Conservation (phyloP, 2,797 vertebrate species). For the Brachymystax lenok region DNA sequence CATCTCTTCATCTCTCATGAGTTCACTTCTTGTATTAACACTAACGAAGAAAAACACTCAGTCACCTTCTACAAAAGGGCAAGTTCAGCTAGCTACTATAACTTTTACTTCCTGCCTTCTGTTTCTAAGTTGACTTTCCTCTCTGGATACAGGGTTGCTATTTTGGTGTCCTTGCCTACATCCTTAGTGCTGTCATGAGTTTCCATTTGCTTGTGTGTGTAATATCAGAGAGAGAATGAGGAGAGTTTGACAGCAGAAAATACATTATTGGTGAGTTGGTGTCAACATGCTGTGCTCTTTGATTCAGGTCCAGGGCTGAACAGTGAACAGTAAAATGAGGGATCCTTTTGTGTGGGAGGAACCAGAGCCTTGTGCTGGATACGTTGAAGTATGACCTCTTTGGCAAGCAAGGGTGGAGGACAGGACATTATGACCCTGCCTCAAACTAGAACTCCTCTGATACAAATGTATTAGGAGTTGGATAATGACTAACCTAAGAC, state of each 20-base stretch:
- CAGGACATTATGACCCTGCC: not conserved
- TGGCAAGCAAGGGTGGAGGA: slow-evolving; percentile 4
- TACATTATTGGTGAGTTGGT: slow-evolving; percentile 52
- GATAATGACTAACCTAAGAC: not conserved
- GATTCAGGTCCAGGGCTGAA: slow-evolving; percentile 13
- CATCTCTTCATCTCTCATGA: too few relatives aligned
- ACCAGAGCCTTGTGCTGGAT: slow-evolving; percentile 8
- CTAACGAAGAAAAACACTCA: too few relatives aligned
- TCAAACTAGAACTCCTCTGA: not conserved
- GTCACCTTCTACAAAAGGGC: too few relatives aligned
- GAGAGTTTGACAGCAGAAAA: slow-evolving; percentile 52
- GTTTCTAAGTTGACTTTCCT: not conserved
- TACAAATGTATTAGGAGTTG: not conserved
- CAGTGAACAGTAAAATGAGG: slow-evolving; percentile 29
- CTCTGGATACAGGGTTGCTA: not conserved
- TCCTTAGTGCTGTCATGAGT: slow-evolving; percentile 26
- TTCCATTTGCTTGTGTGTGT: slow-evolving; percentile 49
- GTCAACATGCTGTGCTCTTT: slow-evolving; percentile 20
- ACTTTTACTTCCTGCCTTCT: not conserved
- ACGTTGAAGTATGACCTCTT: slow-evolving; percentile 30
- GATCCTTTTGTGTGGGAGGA: slow-evolving; percentile 32
- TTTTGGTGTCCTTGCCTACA: slow-evolving; percentile 8
- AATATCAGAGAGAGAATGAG: slow-evolving; percentile 57
- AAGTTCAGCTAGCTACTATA: too few relatives aligned
- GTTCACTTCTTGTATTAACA: too few relatives aligned